phyloP scores from a whole-genome alignment of 2,113 vertebrate genomes.

The Etheostoma spectabile region DNA sequence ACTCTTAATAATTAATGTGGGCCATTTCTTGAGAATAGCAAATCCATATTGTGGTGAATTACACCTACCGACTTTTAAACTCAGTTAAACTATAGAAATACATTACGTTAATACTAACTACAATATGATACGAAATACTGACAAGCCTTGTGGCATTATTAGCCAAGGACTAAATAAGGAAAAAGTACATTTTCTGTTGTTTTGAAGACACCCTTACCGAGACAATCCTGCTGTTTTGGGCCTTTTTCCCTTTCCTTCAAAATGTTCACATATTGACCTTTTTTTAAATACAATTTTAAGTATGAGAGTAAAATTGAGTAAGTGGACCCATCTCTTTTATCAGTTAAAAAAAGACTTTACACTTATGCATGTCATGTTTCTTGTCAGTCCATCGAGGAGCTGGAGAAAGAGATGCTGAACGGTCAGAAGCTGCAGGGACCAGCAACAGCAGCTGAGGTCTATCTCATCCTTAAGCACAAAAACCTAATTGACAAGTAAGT shows the following conservation, averaged over 20 bases:
- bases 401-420: conserved; percentile 97
- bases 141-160: neutral
- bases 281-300: too few species aligned
- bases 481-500: conserved; percentile 91
- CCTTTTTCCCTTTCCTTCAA: neutral
- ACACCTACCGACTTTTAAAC: neutral
- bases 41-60: neutral
- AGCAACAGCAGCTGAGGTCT: conserved; percentile 92
- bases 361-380: neutral
- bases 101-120: neutral
- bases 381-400: conserved; percentile 91
- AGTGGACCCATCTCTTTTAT: neutral
- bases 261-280: neutral
- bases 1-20: too few species aligned
- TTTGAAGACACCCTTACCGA: neutral
- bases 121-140: neutral
- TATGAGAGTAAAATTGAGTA: neutral
- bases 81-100: neutral
- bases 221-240: neutral
- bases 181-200: neutral
- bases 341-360: too few species aligned
- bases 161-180: too few species aligned
- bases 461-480: conserved; percentile 91
- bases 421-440: conserved; percentile 99
- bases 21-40: neutral